Conservation (phyloP, 2,113 vertebrate genomes). For the Callopanchax toddi region DNA sequence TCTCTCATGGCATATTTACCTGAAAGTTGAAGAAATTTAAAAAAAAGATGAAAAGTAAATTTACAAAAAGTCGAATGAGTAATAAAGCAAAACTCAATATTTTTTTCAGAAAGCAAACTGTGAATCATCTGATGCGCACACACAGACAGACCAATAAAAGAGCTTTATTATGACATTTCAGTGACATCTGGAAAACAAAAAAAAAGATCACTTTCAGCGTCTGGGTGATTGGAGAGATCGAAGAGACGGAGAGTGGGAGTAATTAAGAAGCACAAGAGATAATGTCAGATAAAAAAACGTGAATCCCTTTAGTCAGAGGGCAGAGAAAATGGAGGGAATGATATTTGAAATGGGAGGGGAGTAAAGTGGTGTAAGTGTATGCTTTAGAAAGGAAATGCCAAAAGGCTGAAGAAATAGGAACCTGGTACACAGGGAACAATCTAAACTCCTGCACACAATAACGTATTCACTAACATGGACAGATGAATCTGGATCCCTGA, state of each 20-base stretch:
- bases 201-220: constrained; percentile 58
- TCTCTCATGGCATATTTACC: constrained; percentile 99
- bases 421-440: neutral
- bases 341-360: constrained; percentile 2
- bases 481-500: too few species aligned
- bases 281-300: constrained; percentile 32
- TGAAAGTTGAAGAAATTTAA: constrained; percentile 28
- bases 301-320: constrained; percentile 6
- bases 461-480: neutral
- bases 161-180: neutral
- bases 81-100: too few species aligned
- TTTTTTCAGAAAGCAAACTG: constrained; percentile 28
- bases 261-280: constrained; percentile 56
- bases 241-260: constrained; percentile 32
- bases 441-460: neutral
- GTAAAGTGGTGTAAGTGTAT: neutral
- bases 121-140: constrained; percentile 32
- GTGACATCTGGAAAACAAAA: constrained; percentile 50
- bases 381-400: constrained; percentile 1
- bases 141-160: neutral
- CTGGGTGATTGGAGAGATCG: constrained; percentile 20
- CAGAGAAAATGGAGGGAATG: constrained; percentile 18
- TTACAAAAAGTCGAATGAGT: too few species aligned
- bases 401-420: neutral
- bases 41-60: neutral